Evolutionary conservation across 2,797 vertebrate genomes (phyloP), one percentile per base, ranked within the genome.

Genomic region (Siniperca scherzeri): DNA sequence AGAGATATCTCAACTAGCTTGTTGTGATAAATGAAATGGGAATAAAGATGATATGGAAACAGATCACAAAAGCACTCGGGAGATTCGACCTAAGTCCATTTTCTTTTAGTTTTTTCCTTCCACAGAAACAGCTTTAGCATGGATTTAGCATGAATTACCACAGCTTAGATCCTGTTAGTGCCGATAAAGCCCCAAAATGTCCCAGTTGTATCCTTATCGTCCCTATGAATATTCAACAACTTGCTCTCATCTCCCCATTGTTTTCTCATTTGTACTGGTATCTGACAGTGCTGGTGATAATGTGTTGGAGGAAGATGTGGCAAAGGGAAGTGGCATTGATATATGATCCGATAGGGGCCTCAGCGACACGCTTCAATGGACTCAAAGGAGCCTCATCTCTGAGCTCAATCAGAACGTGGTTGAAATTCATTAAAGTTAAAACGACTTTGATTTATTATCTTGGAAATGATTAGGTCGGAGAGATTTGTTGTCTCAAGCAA

Each of bases 121-220:
- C 72, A 72, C 60, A 79, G 74, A 85, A 92, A 90, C 77, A 83
- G 90, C 80, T 93, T 93, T 88, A 87, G 87, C 92, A 90, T 91
- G 90, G 93, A 89, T 94, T 95, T 93, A 93, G 91, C 93, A 93
- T 92, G 92, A 93, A 93, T 95, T 95, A 94, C 85, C 92, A 88
- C 74, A 85, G 94, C 93, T 93, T 91, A 93, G 92, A 95, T 95
- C 92, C 92, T 91, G 94, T 94, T 94, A 94, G 92, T 75, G 82
- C 72, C 64, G 91, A 94, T 94, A 94, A 94, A 94, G 90, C 92
- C 88, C 86, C 88, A 87, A 93, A 94, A 88, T 91, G 92, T 94
- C 93, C 94, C 94, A 88, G 90, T 92, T 92, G 89, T 84, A 89
- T 90, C 91, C 88, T 93, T 90, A 93, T 93, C 92, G 92, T 91